Conservation (phyloP, 1,140 invertebrate species). For the Latrodectus geometricus region DNA sequence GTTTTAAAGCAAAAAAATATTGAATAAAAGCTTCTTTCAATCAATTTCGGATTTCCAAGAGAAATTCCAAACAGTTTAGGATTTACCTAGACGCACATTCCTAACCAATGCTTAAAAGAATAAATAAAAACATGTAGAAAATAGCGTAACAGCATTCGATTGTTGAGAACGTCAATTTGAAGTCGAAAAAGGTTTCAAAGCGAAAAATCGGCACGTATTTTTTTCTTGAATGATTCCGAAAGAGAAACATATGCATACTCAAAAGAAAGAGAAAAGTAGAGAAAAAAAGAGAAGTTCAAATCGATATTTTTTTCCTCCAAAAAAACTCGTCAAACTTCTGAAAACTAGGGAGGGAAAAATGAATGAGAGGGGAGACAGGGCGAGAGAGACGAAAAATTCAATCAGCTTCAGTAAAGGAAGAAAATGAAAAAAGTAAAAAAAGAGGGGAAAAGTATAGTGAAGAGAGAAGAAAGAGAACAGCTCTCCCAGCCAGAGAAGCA, state of each 20-base stretch:
- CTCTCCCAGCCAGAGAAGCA: background rate
- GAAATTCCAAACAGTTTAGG: background rate
- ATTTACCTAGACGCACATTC: background rate
- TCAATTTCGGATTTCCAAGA: no score
- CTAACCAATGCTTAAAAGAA: background rate
- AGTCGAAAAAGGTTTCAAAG: background rate
- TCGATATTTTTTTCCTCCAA: slow-evolving; percentile 21
- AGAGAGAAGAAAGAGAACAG: background rate
- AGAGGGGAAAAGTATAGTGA: slow-evolving; percentile 1
- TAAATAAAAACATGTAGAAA: background rate
- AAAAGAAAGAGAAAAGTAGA: slow-evolving; percentile 4
- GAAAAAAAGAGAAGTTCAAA: slow-evolving; percentile 19
- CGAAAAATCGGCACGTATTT: background rate
- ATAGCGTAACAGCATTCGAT: background rate
- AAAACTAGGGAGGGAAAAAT: background rate
- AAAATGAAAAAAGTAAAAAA: slow-evolving; percentile 10
- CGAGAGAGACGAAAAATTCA: slow-evolving; percentile 30
- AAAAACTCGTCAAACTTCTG: slow-evolving; percentile 47
- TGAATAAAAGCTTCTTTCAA: no score
- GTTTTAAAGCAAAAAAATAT: no score
- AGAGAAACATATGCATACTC: slow-evolving; percentile 32
- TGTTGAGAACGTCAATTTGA: background rate
- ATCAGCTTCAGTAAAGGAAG: slow-evolving; percentile 28
- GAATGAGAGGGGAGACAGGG: background rate
- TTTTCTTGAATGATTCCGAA: background rate